Base-by-base conservation (phyloP, 2,113 vertebrate genomes). In the Trogon surrucura region DNA sequence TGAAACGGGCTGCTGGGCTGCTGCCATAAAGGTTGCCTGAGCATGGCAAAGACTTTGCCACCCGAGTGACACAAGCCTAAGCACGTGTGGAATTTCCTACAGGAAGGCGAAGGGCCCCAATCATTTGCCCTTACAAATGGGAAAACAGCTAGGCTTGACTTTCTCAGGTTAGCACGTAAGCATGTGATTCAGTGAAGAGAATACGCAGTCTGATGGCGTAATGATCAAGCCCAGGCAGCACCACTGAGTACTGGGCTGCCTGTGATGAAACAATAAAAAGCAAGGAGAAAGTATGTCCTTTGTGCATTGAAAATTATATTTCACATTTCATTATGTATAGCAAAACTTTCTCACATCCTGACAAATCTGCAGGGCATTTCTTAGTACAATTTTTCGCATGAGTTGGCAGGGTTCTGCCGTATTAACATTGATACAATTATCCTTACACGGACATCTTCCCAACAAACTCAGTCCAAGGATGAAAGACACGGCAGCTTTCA, bases 201-300 rank as follows among this genome's bases (percentile, higher is more conserved):
- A n/a, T 2, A 5, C 0, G 0, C 85, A 60, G 60, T 57, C 56
- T 11, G 2, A 6, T 11, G 51, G 62, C 0, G 0, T 6, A 21
- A 12, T 0, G 7, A 10, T 0, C 0, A 21, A 96, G 53, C 53
- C 38, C 75, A 64, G 65, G 69, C 19, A 92, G 80, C 88, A 48
- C 34, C 56, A 10, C 32, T 0, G 9, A 70, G 29, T 12, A 5
- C 1, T 27, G 57, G 48, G 53, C 53, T 93, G 78, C 62, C 80
- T 75, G 81, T 3, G 34, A 65, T 32, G 82, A 50, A 93, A 75
- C 44, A 75, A 45, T 18, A 48, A 86, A 75, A 54, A 81, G 53
- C 80, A 38, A 79, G 80, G 41, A 88, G 85, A 69, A 90, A 72
- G 65, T 48, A 9, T 5, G 22, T 38, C 83, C 70, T 93, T 57